A percentile compares a stretch with the other conserved stretches of the same genome.
Conservation (phyloP, 2,797 vertebrate species). For the Coracias cyanogaster region DNA sequence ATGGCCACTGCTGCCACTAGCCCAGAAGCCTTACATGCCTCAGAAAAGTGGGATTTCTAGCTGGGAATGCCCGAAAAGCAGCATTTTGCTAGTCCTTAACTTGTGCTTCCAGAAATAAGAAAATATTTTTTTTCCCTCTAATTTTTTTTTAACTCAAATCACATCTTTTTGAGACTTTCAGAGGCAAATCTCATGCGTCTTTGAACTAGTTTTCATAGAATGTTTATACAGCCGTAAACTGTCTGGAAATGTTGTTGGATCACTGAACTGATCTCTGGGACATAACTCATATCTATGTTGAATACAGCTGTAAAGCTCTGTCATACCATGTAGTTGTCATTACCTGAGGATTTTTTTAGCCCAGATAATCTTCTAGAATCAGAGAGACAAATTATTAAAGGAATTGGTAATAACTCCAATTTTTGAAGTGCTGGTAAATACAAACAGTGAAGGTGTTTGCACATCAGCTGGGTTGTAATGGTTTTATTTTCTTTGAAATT, state of each 20-base stretch:
- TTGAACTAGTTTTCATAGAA: neutral
- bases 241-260: neutral
- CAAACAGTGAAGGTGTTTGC: neutral
- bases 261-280: neutral
- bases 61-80: neutral
- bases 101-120: neutral
- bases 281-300: neutral
- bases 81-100: rapidly evolving
- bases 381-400: neutral
- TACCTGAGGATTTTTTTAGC: neutral
- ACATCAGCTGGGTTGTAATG: neutral
- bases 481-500: neutral
- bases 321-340: neutral
- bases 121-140: neutral
- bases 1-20: neutral
- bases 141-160: rapidly evolving
- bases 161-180: neutral
- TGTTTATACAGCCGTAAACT: neutral
- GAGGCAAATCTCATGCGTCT: neutral
- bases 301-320: neutral
- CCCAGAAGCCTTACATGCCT: neutral
- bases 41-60: neutral
- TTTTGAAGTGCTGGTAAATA: neutral
- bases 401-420: neutral
- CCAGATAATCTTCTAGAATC: neutral